Evolutionary conservation across 2,797 vertebrate genomes (phyloP).

Genomic region (Coreius guichenoti): DNA sequence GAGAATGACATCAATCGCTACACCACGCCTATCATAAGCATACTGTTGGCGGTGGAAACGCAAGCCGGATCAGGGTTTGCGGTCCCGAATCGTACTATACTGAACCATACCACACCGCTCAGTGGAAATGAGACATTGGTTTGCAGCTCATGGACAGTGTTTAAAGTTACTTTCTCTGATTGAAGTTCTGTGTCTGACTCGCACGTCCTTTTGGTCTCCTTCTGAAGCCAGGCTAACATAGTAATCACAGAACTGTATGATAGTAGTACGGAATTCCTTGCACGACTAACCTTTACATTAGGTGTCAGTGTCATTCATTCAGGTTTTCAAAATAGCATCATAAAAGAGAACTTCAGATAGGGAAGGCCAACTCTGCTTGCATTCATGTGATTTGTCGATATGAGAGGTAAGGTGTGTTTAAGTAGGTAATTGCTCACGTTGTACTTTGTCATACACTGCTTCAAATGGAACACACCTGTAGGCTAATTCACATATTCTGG

Average conservation of each 20-base stretch:
- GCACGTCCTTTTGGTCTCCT: not conserved
- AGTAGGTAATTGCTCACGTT: too few species aligned
- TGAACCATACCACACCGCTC: too few species aligned
- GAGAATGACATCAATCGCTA: too few species aligned
- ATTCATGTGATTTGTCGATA: not conserved
- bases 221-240: not conserved
- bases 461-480: too few species aligned
- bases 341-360: not conserved
- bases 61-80: too few species aligned
- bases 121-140: too few species aligned
- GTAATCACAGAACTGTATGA: not conserved
- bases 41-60: too few species aligned
- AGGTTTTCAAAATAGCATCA: not conserved
- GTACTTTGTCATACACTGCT: too few species aligned
- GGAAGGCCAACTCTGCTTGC: not conserved
- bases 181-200: not conserved
- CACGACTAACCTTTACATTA: not conserved
- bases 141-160: too few species aligned
- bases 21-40: too few species aligned
- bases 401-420: not conserved
- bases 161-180: not conserved
- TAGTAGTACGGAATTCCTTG: not conserved
- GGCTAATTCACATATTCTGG: not conserved
- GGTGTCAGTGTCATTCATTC: not conserved
- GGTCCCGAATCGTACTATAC: too few species aligned